Percentiles rank a stretch among this genome's conserved stretches.
phyloP scores from a whole-genome alignment of 2,888 invertebrate species.

The Sylvicola cinctus region DNA sequence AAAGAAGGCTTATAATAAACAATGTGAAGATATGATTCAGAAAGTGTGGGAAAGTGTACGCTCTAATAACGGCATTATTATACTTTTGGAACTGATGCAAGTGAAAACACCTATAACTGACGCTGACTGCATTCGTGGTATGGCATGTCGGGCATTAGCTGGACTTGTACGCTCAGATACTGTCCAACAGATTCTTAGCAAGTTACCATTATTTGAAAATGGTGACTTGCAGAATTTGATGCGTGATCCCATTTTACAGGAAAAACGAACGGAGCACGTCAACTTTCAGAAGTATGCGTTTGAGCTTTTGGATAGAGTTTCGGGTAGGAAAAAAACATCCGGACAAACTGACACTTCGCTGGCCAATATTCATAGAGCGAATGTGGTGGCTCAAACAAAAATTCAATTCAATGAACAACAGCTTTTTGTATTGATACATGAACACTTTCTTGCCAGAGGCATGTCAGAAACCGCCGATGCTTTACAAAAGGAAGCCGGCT shows the following conservation, averaged over 20 bases:
- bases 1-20: conserved; percentile 37
- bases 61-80: conserved; percentile 92
- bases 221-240: conserved; percentile 87
- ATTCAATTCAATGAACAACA: conserved; percentile 91
- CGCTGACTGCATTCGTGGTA: conserved; percentile 82
- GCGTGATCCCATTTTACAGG: conserved; percentile 92
- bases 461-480: conserved; percentile 47
- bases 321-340: conserved; percentile 71
- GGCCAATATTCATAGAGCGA: conserved; percentile 77
- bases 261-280: conserved; percentile 87
- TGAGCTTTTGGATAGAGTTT: conserved; percentile 72
- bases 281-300: conserved; percentile 88
- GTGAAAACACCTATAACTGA: conserved; percentile 90
- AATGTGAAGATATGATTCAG: conserved; percentile 69
- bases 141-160: conserved; percentile 82
- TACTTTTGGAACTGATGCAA: conserved; percentile 70
- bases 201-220: conserved; percentile 81
- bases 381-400: conserved; percentile 88
- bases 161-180: conserved; percentile 88
- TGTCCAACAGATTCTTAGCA: conserved; percentile 84
- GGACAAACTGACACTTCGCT: conserved; percentile 70
- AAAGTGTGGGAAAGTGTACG: conserved; percentile 90
- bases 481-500: conserved; percentile 56
- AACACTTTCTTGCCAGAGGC: conserved; percentile 64
- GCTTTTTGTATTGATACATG: conserved; percentile 74